Base-by-base conservation (phyloP, 2,797 vertebrate genomes). In the Calcarius lapponicus region DNA sequence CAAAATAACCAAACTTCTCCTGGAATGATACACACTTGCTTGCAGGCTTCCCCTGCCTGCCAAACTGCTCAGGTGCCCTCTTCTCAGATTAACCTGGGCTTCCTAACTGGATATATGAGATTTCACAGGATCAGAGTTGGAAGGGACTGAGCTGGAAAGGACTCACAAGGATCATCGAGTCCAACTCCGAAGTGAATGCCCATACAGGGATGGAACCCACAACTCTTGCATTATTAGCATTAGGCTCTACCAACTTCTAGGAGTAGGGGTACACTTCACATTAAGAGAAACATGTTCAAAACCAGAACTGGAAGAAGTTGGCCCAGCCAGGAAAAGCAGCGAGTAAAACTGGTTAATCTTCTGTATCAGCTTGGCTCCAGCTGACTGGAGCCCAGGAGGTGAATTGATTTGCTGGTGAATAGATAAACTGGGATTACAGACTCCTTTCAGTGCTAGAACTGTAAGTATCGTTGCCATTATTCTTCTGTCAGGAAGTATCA, bases 361-460 rank as follows among this genome's bases (percentile, higher is more conserved):
- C 48, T 2, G 0, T 40, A 22, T 74, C 45, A 66, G 36, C n/a
- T 69, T 88, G 54, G 48, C 61, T 90, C 11, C n/a, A 76, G n/a
- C 53, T 88, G 28, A 73, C 28, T 67, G 81, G 54, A 82, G 67
- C 48, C 32, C 76, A 64, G 56, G 51, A 92, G 51, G 36, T 73
- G 34, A 84, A 88, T 66, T 81, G 13, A 47, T 85, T 88, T 7
- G 53, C 38, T 90, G 0, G 0, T 90, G 73, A 86, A 56, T 36
- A 79, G 51, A 75, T 86, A 66, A 94, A 85, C 38, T 80, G 61
- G 53, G 78, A 40, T 84, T 94, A 51, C 56, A 90, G 80, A 48
- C 53, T 86, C 38, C 64, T 96, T 92, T 90, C 66, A 58, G 73
- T 58, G 50, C 64, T 86, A 64, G 29, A 90, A 70, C 62, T 94